phyloP scores from a whole-genome alignment of 2,113 vertebrate species.

The Callaeas wilsoni region DNA sequence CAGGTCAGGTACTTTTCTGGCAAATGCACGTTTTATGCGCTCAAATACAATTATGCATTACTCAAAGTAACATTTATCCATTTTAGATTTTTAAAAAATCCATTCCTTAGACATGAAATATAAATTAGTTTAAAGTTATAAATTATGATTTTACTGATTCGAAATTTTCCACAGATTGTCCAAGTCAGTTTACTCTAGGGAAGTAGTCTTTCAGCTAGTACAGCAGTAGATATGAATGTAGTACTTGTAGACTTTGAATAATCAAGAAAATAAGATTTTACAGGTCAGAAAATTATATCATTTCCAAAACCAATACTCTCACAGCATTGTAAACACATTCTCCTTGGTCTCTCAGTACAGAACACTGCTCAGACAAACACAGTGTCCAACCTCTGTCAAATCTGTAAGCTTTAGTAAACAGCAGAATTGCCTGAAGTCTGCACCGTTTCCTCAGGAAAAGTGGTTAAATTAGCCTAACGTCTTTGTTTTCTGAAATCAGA shows the following conservation, averaged over 20 bases:
- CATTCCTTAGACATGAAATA: neutral
- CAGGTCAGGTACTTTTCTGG: neutral
- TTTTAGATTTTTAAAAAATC: neutral
- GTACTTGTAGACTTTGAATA: neutral
- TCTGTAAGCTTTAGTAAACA: neutral
- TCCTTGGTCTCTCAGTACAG: neutral
- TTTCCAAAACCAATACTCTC: neutral
- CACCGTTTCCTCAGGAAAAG: neutral
- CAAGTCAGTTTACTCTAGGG: neutral
- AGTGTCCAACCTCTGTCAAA: neutral
- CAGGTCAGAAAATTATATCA: neutral
- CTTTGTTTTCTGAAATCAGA: neutral
- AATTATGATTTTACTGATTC: neutral
- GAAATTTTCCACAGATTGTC: neutral
- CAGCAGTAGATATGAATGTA: neutral
- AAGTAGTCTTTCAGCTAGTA: neutral
- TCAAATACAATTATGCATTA: neutral
- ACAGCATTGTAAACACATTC: neutral
- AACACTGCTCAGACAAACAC: neutral
- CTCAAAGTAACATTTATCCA: neutral
- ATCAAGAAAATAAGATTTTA: neutral
- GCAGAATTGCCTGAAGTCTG: neutral
- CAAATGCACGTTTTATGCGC: neutral
- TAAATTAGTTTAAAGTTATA: neutral
- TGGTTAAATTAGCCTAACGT: neutral